Base-by-base conservation (phyloP, 2,888 invertebrate genomes). In the Silvanus unidentatus region DNA sequence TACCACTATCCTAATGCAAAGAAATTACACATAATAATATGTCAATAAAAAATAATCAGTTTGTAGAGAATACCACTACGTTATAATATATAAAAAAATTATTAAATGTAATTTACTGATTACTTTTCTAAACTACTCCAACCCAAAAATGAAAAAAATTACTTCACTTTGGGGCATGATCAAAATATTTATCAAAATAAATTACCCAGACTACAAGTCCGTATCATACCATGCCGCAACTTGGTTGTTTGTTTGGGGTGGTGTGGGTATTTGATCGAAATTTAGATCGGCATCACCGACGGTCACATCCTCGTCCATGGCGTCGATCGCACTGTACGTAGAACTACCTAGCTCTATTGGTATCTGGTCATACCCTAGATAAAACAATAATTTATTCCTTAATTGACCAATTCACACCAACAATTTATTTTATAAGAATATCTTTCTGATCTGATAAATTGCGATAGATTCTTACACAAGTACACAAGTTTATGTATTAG, bases 221-320 rank as follows among this genome's bases (percentile, higher is more conserved):
- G 95, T 96, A 75, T 96, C 96, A 75, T 95, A 96, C 96, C 96
- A 96, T 63, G 94, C 93, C 55, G 94, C 92, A 60, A 92, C 88
- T 71, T 92, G 91, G 71, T 86, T 88, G 75, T 91, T 90, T 72
- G 90, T 89, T 64, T 87, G 86, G 37, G 91, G 92, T 47, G 93
- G 93, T 62, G 84, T 82, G 48, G 82, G 81, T 69, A 86, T 81
- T 65, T 87, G 84, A 69, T 91, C 90, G 67, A 90, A 91, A 65
- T 85, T 85, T 59, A 86, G 75, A 66, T 84, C 85, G 39, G 86
- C 83, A 58, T 84, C 83, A 55, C 85, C 84, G 52, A 82, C 82
- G 57, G 84, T 84, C 52, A 90, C 85, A 32, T 32, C 32, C 52
- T 90, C 85, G 13, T 32, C 32, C 88, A 90, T 88, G 29, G 77